Base-by-base conservation (phyloP, 2,797 vertebrate genomes). In the Pristis pectinata region DNA sequence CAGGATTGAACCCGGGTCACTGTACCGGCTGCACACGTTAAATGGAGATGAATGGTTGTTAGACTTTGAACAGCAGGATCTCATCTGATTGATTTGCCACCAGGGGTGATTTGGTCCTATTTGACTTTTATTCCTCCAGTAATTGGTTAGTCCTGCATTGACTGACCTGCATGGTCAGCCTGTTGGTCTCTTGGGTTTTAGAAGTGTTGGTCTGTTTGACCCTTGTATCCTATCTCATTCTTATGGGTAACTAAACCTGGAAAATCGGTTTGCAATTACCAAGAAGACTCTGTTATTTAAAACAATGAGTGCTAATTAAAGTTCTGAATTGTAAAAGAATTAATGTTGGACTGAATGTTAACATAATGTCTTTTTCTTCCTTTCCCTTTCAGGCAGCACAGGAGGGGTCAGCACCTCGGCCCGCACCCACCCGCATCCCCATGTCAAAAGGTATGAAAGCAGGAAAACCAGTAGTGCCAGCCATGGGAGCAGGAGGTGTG, bases 361-460 rank as follows among this genome's bases (percentile, higher is more conserved):
- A 94, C 24, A 9, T 27, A 94, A 49, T 94, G 13, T 13, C 5
- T 76, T 56, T 0, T 94, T 94, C 95, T 95, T 95, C 95, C 6
- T 85, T 34, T 74, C 11, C n/a, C 53, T 72, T 61, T 67, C 95
- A 99, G 98, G 97, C 97, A 96, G 95, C 97, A 96, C 96, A 98
- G 96, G 98, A 98, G 56, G 97, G 98, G 97, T 98, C 97, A 96
- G 96, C 98, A 95, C 96, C 96, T 96, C 97, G 98, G 96, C 96
- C 97, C 96, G 85, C 97, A 64, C 97, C 97, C 95, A 98, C 98
- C 94, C 98, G 98, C 96, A 98, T 99, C 98, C 98, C 98, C 67
- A 96, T 98, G 97, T 98, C 98, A 96, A 99, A 98, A 98, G 98
- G 98, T 97, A 97, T 98, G 98, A 99, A 98, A 97, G 97, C 98